Conservation (phyloP, 2,888 invertebrate genomes). For the Thyatira batis region DNA sequence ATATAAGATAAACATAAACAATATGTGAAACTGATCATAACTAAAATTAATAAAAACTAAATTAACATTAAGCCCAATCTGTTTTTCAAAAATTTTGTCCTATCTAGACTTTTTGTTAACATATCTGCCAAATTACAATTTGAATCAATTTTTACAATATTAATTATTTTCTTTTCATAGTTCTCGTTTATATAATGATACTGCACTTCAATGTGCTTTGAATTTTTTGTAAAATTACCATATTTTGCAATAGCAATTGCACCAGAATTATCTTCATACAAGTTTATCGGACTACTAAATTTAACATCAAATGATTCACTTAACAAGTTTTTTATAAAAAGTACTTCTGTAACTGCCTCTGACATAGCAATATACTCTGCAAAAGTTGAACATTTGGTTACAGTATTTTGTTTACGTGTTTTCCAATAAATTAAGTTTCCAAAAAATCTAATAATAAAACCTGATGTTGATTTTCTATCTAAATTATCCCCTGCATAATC, state of each 20-base stretch:
- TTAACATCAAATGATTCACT: constrained; percentile 14
- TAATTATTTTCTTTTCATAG: constrained; percentile 27
- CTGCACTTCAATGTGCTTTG: constrained; percentile 27
- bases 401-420: constrained; percentile 38
- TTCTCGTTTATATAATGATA: constrained; percentile 21
- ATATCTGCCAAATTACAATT: constrained; percentile 24
- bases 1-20: no score
- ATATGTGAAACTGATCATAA: no score
- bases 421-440: constrained; percentile 44
- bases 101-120: constrained; percentile 22
- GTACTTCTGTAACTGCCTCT: constrained; percentile 29
- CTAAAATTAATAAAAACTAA: no score
- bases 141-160: constrained; percentile 33
- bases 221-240: constrained; percentile 16
- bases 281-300: constrained; percentile 23
- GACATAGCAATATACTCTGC: constrained; percentile 38
- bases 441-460: constrained; percentile 43
- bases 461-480: constrained; percentile 33
- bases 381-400: constrained; percentile 34
- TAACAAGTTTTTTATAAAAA: constrained; percentile 21
- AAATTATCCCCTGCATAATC: constrained; percentile 24
- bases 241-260: constrained; percentile 21
- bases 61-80: no score
- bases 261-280: constrained; percentile 37
- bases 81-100: constrained; percentile 12